A percentile compares a stretch with the other conserved stretches of the same genome.
These are phyloP conservation scores for Theristus sp. DNA, from an alignment of 2,888 invertebrate species.

Conservation along the genomic window DNA sequence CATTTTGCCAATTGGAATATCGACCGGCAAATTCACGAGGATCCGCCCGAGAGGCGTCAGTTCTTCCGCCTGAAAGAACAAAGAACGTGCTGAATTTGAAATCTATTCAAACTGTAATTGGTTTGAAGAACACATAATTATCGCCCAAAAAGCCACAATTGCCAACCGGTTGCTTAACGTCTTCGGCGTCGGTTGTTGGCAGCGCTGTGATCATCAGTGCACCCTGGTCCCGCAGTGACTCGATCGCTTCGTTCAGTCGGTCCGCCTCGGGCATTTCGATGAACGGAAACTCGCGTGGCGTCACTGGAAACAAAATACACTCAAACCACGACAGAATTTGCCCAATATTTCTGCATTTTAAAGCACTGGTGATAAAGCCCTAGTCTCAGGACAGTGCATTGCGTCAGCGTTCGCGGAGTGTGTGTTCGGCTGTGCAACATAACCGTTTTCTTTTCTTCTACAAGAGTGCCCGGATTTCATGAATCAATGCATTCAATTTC, in stretches of 20 bases:
- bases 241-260: slow-evolving; percentile 64
- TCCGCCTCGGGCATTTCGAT: slow-evolving; percentile 70
- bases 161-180: background rate
- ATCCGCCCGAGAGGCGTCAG: slow-evolving; percentile 46
- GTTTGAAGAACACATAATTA: no score
- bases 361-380: no score
- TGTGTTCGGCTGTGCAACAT: background rate
- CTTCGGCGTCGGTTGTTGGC: background rate
- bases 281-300: slow-evolving; percentile 55
- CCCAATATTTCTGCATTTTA: no score
- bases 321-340: slow-evolving; percentile 42
- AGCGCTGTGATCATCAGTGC: background rate
- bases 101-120: no score
- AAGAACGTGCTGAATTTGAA: background rate
- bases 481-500: no score
- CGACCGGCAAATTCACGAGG: slow-evolving; percentile 72
- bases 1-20: slow-evolving; percentile 86
- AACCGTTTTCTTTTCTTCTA: no score
- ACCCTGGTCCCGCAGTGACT: slow-evolving; percentile 64
- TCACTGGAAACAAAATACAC: slow-evolving; percentile 19
- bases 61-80: slow-evolving; percentile 4
- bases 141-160: no score
- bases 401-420: no score
- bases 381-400: no score
- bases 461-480: no score